Conservation (phyloP, 2,797 vertebrate genomes). For the Eidolon dupreanum region DNA sequence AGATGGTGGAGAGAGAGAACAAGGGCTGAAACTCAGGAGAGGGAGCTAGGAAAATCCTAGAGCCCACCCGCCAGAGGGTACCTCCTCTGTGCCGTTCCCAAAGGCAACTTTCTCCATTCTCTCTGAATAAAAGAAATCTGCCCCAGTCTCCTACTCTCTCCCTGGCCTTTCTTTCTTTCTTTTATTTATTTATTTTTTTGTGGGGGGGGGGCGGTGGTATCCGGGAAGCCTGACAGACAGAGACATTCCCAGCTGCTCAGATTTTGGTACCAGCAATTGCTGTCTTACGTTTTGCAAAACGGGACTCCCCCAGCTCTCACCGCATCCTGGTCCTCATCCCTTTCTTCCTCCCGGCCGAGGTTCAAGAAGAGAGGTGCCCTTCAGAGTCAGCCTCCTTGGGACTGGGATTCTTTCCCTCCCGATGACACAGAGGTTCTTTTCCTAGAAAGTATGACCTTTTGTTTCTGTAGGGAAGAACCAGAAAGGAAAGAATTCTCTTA, state of each 20-base stretch:
- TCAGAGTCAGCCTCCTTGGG: neutral
- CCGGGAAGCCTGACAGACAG: neutral
- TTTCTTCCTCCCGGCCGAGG: neutral
- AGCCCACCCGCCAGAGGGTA: too few relatives aligned
- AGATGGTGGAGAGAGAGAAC: neutral
- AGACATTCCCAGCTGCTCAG: neutral
- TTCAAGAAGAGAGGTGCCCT: neutral
- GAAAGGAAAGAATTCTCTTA: slow-evolving; percentile 18
- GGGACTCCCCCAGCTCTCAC: neutral
- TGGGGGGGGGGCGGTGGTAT: too few relatives aligned
- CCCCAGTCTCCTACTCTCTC: neutral
- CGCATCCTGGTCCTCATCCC: neutral
- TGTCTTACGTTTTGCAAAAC: neutral
- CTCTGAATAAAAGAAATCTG: neutral
- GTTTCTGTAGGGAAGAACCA: slow-evolving; percentile 23
- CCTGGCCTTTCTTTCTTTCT: neutral
- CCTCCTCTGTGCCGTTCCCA: neutral
- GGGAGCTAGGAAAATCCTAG: neutral
- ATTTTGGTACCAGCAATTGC: neutral
- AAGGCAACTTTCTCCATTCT: neutral
- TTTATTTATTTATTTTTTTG: too few relatives aligned
- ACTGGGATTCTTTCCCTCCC: neutral
- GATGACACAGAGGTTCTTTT: neutral
- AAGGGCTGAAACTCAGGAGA: neutral
- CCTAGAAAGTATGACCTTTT: neutral